Evolutionary conservation across 1,140 invertebrate species (phyloP).

Genomic region (Aphelenchoides fujianensis): DNA sequence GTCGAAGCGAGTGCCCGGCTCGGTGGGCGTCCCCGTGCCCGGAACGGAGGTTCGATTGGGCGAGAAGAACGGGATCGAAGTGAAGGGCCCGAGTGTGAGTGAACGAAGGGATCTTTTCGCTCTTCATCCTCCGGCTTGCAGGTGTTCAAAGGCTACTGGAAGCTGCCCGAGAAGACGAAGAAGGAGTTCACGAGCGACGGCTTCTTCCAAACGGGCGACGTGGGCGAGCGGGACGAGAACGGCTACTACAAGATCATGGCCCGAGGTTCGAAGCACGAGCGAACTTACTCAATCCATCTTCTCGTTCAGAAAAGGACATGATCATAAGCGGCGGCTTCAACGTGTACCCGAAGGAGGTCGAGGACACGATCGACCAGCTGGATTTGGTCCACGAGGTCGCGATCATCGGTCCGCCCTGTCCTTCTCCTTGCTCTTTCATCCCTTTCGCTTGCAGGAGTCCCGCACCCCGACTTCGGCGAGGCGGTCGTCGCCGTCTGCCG

Average conservation of each 20-base stretch:
- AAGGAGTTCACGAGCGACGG: constrained; percentile 60
- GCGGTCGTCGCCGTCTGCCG: constrained; percentile 57
- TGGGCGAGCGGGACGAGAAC: constrained; percentile 53
- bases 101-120: too few relatives aligned
- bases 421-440: constrained; percentile 16
- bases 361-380: constrained; percentile 53
- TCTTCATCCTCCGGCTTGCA: too few relatives aligned
- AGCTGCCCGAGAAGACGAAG: constrained; percentile 58
- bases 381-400: constrained; percentile 52
- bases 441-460: constrained; percentile 42
- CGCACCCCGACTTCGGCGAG: constrained; percentile 60
- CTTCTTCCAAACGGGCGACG: constrained; percentile 59
- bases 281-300: neutral
- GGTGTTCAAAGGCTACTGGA: constrained; percentile 60
- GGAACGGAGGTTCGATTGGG: constrained; percentile 42
- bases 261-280: neutral
- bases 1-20: constrained; percentile 41
- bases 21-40: constrained; percentile 51
- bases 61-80: constrained; percentile 48
- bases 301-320: constrained; percentile 48
- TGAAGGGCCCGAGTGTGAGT: constrained; percentile 47
- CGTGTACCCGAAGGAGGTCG: constrained; percentile 61
- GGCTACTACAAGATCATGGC: constrained; percentile 35
- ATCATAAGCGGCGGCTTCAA: constrained; percentile 59
- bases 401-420: constrained; percentile 48